Evolutionary conservation across 1,140 invertebrate species (phyloP), one percentile per base, ranked within the genome.

Genomic region (Heliconius eleuchia): DNA sequence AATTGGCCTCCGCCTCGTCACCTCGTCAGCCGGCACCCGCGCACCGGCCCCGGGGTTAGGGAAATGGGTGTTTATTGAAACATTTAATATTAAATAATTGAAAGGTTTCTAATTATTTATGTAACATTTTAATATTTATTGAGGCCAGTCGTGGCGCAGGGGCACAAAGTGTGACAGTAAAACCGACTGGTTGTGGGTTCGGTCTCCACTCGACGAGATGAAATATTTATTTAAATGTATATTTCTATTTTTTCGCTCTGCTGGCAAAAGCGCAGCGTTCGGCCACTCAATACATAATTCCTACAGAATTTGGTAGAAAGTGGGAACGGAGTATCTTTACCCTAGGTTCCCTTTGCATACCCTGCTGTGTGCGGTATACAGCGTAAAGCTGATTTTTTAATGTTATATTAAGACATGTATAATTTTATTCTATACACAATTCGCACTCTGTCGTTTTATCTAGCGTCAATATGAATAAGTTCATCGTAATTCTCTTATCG

Each of bases 401-500:
- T 23, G 23, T 23, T 23, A 23, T 23, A 23, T 23, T 23, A 23
- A 23, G 34, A 37, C 5, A 30, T 66, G n/a, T 16, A 27, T 27
- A 30, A 66, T 27, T 27, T 66, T 66, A 57, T n/a, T 57, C 7
- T n/a, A 57, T 23, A 9, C 19, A 57, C 0, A 11, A 23, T 57
- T 57, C 19, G 55, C 55, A 23, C 55, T n/a, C 55, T n/a, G 19
- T 23, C n/a, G 55, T 11, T 42, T 46, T 75, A 75, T 75, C 74
- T 52, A 60, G 11, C 50, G 30, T 37, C 19, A 57, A 34, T 57
- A 75, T 75, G 74, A 57, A 75, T 27, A 75, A 39, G n/a, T 60
- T 57, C 27, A 75, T 37, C 18, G 30, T 74, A 30, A 74, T n/a
- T 30, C 16, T 18, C 23, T 75, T 75, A 75, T 75, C 74, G n/a